Evolutionary conservation across 1,140 invertebrate genomes (phyloP).

Genomic region (Cydia splendana): DNA sequence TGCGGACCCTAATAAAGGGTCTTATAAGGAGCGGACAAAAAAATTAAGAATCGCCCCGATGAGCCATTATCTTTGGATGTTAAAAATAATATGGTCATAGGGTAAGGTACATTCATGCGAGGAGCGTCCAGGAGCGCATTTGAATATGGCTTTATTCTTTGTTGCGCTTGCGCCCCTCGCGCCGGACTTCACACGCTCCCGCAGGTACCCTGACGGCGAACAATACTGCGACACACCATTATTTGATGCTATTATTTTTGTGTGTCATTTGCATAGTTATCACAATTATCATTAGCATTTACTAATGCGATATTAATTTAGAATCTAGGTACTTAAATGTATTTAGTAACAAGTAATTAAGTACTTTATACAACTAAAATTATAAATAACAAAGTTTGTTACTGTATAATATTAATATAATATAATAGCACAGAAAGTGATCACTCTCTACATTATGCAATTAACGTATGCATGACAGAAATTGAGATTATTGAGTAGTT

Average conservation of each 20-base stretch:
- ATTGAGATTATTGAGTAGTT: too few species aligned
- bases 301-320: conserved; percentile 5
- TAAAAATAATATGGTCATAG: conserved; percentile 80
- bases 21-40: conserved; percentile 68
- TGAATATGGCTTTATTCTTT: conserved; percentile 68
- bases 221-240: conserved; percentile 32
- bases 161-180: conserved; percentile 55
- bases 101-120: conserved; percentile 76
- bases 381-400: neutral
- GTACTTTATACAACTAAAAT: neutral
- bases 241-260: conserved; percentile 32
- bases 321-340: neutral
- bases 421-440: neutral
- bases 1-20: conserved; percentile 73
- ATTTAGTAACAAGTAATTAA: neutral
- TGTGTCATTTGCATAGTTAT: conserved; percentile 24
- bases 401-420: neutral
- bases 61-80: conserved; percentile 77
- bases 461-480: too few species aligned
- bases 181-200: conserved; percentile 78
- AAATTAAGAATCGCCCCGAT: conserved; percentile 79
- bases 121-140: conserved; percentile 75
- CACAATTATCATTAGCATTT: conserved; percentile 16
- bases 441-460: too few species aligned
- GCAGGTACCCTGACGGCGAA: conserved; percentile 58